Conservation (phyloP, 2,888 invertebrate species). For the Xanthia icteritia region DNA sequence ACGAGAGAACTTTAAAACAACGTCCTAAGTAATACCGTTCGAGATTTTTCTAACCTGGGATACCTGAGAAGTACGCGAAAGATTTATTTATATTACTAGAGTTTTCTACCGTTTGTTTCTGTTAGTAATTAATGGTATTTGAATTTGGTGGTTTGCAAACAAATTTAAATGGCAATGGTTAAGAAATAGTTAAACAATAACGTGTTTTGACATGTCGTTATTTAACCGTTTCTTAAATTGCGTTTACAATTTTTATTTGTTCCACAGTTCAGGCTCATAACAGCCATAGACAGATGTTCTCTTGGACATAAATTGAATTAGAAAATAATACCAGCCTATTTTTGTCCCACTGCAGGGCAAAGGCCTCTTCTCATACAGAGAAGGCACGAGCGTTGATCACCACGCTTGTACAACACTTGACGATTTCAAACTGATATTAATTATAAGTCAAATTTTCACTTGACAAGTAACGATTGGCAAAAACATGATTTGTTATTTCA, state of each 20-base stretch:
- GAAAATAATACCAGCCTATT: no score
- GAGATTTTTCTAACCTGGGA: slow-evolving; percentile 47
- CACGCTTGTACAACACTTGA: no score
- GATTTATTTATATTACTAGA: slow-evolving; percentile 42
- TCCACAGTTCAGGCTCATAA: background rate
- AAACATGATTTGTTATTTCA: no score
- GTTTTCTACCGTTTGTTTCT: slow-evolving; percentile 5
- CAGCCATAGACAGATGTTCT: background rate
- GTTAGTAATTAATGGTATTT: background rate
- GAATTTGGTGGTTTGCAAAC: slow-evolving; percentile 10
- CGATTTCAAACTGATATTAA: no score
- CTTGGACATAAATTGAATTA: background rate
- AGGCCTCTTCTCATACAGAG: no score
- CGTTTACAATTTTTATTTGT: background rate
- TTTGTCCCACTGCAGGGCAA: no score
- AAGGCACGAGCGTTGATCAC: no score
- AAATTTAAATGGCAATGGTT: no score
- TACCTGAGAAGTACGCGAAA: slow-evolving; percentile 27
- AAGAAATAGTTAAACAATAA: no score
- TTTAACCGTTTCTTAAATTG: background rate
- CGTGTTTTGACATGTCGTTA: background rate
- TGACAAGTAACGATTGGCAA: no score
- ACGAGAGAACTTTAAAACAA: slow-evolving; percentile 55
- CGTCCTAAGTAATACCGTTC: slow-evolving; percentile 40
- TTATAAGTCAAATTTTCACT: no score